Percentiles rank a stretch among this genome's conserved stretches.
These are phyloP conservation scores for Teinopalpus imperialis DNA, from an alignment of 2,888 invertebrate genomes.

Conservation along the genomic window DNA sequence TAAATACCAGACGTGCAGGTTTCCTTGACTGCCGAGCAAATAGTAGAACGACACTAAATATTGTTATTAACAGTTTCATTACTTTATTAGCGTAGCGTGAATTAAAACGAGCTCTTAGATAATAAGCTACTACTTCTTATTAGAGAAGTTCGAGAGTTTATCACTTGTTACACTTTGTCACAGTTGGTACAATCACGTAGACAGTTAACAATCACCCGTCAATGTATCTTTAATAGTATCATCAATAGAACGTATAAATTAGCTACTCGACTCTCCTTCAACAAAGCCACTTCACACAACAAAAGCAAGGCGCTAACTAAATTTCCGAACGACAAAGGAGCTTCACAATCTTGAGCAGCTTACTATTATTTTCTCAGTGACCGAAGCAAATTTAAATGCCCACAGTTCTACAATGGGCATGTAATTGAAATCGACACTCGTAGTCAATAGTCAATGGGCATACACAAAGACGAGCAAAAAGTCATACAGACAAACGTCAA, in stretches of 20 bases:
- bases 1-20: no score
- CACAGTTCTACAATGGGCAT: conserved; percentile 44
- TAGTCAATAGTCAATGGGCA: conserved; percentile 36
- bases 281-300: conserved; percentile 18
- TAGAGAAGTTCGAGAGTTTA: no score
- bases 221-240: not conserved
- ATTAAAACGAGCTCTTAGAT: no score
- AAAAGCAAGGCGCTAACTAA: conserved; percentile 23
- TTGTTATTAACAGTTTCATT: no score
- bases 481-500: conserved; percentile 24
- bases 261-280: not conserved
- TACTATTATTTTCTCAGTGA: conserved; percentile 27
- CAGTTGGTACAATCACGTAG: no score
- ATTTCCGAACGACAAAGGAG: not conserved
- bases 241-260: conserved; percentile 8
- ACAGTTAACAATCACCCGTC: no score
- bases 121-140: no score
- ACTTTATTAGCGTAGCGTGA: no score
- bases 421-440: conserved; percentile 65
- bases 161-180: no score
- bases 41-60: no score
- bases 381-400: conserved; percentile 34
- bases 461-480: conserved; percentile 35
- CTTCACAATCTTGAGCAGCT: conserved; percentile 23
- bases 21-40: no score